phyloP scores from a whole-genome alignment of 2,797 vertebrate genomes.

The Poeciliopsis infans region DNA sequence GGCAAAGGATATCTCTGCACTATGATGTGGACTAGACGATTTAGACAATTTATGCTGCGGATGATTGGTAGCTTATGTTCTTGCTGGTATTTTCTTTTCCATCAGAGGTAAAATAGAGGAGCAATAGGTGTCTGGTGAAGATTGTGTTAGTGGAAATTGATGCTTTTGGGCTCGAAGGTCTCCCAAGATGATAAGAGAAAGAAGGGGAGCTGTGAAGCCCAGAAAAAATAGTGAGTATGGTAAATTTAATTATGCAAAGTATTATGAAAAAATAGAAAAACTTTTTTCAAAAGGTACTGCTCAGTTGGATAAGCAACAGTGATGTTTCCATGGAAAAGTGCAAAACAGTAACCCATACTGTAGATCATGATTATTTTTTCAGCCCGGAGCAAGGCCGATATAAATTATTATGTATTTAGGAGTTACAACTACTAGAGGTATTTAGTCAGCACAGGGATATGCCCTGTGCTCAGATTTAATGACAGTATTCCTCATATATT shows the following conservation, averaged over 20 bases:
- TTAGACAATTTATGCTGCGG: slow-evolving; percentile 47
- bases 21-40: slow-evolving; percentile 26
- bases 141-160: slow-evolving; percentile 59
- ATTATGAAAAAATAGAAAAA: background rate
- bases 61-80: slow-evolving; percentile 39
- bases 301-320: background rate
- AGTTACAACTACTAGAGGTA: too few species aligned
- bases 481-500: slow-evolving; percentile 50
- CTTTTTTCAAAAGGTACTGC: background rate
- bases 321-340: background rate
- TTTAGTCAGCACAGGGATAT: too few species aligned
- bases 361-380: background rate
- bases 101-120: slow-evolving; percentile 38
- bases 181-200: slow-evolving; percentile 22
- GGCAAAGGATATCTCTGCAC: slow-evolving; percentile 39
- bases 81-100: slow-evolving; percentile 37
- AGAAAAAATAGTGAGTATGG: slow-evolving; percentile 30
- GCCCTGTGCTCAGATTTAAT: slow-evolving; percentile 24
- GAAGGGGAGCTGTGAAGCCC: slow-evolving; percentile 25
- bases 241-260: slow-evolving; percentile 27
- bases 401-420: too few species aligned
- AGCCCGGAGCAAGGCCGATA: background rate
- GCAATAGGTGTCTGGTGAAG: slow-evolving; percentile 34
- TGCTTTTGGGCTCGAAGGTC: slow-evolving; percentile 40
- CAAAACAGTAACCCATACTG: too few species aligned